Evolutionary conservation across 2,113 vertebrate genomes (phyloP), one percentile per base, ranked within the genome.

Genomic region (Alethe castanea): DNA sequence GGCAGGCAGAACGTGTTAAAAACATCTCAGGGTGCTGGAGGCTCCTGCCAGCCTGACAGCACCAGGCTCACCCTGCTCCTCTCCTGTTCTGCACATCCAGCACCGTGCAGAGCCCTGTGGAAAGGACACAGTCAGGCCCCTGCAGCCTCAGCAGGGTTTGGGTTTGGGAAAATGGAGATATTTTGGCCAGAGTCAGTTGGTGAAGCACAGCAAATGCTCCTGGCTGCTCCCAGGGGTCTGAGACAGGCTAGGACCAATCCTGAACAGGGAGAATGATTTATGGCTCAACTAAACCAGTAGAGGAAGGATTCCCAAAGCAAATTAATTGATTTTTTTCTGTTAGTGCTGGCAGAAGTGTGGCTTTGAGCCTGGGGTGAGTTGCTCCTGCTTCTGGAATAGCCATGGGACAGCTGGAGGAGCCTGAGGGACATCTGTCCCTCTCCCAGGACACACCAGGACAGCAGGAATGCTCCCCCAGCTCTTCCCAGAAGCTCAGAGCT

Each of bases 1-100:
- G 96, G 91, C 94, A 95, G 89, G 94, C 94, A 94, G 81, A 81
- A 88, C 11, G 5, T 81, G 94, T 86, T 81, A 90, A 81, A 81
- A 83, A 83, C 86, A 54, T 36, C 78, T 52, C 60, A 42, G 66
- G 85, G 73, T 82, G 78, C 56, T 20, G 80, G 52, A 78, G 70
- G 83, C n/a, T 77, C 48, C 70, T 23, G 54, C 83, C 92, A 86
- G 86, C 59, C 77, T 87, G 88, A 23, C 88, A 91, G 90, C 52
- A 36, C 60, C 56, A 19, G 64, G 29, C 47, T 50, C 12, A 12
- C 16, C 80, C 33, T 1, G 56, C 69, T 64, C 78, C 1, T 25
- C 53, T n/a, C 73, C 56, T 50, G 15, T 42, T n/a, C 53, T 31
- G 60, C 2, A 0, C 4, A 57, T 14, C 81, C 61, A 40, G 69